These are phyloP conservation scores for Sarotherodon lohbergeri DNA, from an alignment of 2,113 vertebrate genomes.

Conservation along the genomic window DNA sequence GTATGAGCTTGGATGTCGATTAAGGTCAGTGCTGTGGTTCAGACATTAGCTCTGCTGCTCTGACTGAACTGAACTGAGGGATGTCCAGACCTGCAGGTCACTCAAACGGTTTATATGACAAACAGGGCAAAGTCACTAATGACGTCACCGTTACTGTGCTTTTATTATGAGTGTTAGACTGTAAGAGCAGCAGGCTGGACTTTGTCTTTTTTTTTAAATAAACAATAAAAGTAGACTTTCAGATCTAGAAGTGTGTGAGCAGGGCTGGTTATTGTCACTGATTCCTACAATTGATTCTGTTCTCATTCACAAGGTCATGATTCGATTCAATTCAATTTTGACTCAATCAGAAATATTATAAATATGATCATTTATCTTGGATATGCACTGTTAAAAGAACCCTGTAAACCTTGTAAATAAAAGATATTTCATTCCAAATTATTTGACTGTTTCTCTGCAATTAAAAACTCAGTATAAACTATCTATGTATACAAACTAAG, in stretches of 20 bases:
- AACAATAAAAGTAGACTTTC: background rate
- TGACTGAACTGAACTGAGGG: no score
- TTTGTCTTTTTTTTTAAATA: background rate
- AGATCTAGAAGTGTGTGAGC: background rate
- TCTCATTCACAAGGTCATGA: background rate
- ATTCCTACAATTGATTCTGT: rapidly evolving
- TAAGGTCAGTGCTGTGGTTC: no score
- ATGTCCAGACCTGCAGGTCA: no score
- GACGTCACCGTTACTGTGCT: no score
- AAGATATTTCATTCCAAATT: rapidly evolving
- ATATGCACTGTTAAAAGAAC: background rate
- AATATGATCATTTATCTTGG: background rate
- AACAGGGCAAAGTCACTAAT: no score
- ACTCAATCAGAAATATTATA: background rate
- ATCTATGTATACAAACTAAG: background rate
- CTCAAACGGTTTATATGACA: no score
- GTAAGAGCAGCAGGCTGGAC: background rate
- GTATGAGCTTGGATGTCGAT: no score
- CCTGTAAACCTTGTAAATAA: background rate
- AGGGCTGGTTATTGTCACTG: background rate
- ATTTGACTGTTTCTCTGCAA: background rate
- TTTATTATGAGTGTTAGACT: background rate
- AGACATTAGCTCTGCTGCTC: no score
- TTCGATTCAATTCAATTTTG: rapidly evolving
- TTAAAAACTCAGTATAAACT: background rate